phyloP scores from a whole-genome alignment of 2,797 vertebrate species.

The Pristis pectinata region DNA sequence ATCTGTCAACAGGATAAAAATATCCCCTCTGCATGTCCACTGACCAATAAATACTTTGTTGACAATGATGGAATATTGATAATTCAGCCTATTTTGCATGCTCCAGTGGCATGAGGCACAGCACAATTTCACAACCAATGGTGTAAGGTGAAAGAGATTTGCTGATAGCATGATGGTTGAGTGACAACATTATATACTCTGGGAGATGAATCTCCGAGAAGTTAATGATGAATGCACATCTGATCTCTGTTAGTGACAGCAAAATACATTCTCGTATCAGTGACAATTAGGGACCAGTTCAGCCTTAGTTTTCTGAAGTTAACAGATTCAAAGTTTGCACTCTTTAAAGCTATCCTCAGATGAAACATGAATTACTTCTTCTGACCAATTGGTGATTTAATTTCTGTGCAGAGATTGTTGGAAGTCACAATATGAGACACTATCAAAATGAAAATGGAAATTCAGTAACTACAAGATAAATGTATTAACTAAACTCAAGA shows the following conservation, averaged over 20 bases:
- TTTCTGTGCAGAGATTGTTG: neutral
- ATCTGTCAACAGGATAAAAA: neutral
- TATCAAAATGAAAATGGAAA: neutral
- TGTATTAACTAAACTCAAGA: neutral
- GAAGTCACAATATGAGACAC: neutral
- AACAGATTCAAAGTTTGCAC: neutral
- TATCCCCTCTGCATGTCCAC: neutral
- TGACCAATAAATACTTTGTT: neutral
- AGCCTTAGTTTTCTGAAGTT: neutral
- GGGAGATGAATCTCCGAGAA: neutral
- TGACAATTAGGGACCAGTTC: neutral
- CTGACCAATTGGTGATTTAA: neutral
- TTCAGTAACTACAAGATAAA: neutral
- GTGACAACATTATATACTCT: neutral
- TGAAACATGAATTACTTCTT: neutral
- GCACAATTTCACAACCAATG: neutral
- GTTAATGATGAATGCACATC: neutral
- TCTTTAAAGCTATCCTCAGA: neutral
- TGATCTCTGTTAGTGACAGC: neutral
- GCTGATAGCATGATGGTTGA: neutral
- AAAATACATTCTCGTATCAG: neutral
- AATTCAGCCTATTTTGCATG: neutral
- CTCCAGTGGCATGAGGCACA: neutral
- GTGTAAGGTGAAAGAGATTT: neutral
- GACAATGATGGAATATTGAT: neutral